Evolutionary conservation across 2,113 vertebrate species (phyloP).

Genomic region (Chlamydotis undulata): DNA sequence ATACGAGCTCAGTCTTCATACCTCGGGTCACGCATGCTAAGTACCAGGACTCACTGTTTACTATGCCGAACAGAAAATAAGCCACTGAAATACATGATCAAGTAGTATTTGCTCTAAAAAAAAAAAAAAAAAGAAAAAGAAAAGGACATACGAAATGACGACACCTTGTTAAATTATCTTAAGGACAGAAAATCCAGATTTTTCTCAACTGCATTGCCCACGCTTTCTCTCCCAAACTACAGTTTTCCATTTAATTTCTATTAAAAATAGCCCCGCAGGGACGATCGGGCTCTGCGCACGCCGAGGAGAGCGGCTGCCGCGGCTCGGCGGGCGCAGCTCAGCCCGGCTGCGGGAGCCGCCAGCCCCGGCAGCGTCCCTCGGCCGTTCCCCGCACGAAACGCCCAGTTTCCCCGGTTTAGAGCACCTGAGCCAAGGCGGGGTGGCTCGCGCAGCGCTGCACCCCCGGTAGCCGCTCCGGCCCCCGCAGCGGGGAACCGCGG

Average conservation of each 20-base stretch:
- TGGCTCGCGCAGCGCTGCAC: too few species aligned
- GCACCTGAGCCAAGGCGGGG: too few species aligned
- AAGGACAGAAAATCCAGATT: slow-evolving; percentile 45
- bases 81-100: neutral
- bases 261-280: neutral
- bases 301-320: too few species aligned
- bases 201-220: neutral
- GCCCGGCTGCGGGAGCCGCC: too few species aligned
- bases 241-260: neutral
- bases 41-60: neutral
- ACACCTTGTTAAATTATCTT: neutral
- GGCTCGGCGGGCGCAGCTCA: too few species aligned
- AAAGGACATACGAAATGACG: neutral
- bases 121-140: neutral
- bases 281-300: too few species aligned
- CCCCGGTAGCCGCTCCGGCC: too few species aligned
- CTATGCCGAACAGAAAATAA: neutral
- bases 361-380: too few species aligned
- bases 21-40: slow-evolving; percentile 2
- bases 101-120: neutral
- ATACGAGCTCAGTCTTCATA: neutral
- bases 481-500: too few species aligned
- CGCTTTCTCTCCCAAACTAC: neutral
- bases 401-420: too few species aligned
- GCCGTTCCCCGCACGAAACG: too few species aligned